Evolutionary conservation across 2,113 vertebrate genomes (phyloP).

Genomic region (Oophaga pumilio): DNA sequence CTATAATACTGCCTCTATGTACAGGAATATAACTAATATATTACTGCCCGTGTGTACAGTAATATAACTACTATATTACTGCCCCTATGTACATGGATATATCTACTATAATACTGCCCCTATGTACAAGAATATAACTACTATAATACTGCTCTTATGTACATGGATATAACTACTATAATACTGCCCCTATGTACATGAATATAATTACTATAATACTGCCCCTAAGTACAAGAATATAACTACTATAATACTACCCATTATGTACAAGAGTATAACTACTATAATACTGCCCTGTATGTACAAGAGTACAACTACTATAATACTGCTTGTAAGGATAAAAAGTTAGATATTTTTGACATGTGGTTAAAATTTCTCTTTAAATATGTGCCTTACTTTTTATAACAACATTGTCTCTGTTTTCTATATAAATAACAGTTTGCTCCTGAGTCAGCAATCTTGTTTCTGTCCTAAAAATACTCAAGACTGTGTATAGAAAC

Average conservation of each 20-base stretch:
- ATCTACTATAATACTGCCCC: not conserved
- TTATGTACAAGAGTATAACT: not conserved
- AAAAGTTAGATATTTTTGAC: not conserved
- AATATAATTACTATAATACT: not conserved
- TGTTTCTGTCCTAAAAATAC: slow-evolving; percentile 13
- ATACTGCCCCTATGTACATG: not conserved
- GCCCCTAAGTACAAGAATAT: not conserved
- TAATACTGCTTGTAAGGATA: not conserved
- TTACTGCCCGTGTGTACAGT: not conserved
- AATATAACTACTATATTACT: slow-evolving; percentile 8
- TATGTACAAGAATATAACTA: slow-evolving; percentile 3
- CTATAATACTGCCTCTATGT: not conserved
- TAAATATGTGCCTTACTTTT: not conserved
- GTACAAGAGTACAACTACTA: not conserved
- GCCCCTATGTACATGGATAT: not conserved
- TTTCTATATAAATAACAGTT: not conserved
- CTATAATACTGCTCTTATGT: not conserved
- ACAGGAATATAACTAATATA: not conserved
- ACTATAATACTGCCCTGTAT: not conserved
- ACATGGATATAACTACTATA: not conserved
- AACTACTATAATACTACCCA: not conserved
- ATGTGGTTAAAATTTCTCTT: not conserved
- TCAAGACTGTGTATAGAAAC: not conserved
- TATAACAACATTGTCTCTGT: not conserved
- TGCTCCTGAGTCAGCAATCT: slow-evolving; percentile 30